Base-by-base conservation (phyloP, 2,797 vertebrate genomes). In the Nannoperca australis region DNA sequence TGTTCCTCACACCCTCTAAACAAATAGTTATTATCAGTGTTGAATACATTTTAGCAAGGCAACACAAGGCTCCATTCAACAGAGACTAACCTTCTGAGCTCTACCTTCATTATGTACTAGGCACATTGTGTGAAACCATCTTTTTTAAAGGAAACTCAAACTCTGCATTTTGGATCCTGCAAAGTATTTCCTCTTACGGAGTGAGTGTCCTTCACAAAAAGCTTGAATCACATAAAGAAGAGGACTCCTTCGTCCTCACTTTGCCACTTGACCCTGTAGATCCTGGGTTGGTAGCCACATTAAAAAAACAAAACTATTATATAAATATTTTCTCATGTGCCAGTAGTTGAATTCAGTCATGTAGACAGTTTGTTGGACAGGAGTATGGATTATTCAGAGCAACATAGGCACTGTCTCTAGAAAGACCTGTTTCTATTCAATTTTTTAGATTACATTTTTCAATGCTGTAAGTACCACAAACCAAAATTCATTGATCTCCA, bases 171-270 rank as follows among this genome's bases (percentile, higher is more conserved):
- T 4, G 17, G 24, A 54, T 60, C 38, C 36, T 49, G 36, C 34
- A 69, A 60, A 49, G 45, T 3, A 40, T 65, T 75, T 61, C 14
- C 38, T 20, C 50, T 56, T 30, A 51, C 59, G 42, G 12, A 58
- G 5, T 20, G 40, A 73, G 18, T 22, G n/a, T 40, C 55, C 61
- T 80, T 73, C 59, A 64, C 60, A 73, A 53, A 73, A 12, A 13
- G 20, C 36, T 44, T 68, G 38, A 54, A 61, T 13, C 53, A 44
- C 44, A 78, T 36, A 17, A 45, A 76, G 24, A 73, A 68, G n/a
- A 60, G 15, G 17, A 77, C 51, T 59, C 55, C 30, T 68, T 64
- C 13, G 58, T 47, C 40, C 36, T 22, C 11, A 40, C 22, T 17
- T 20, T 32, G 27, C 53, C 44, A 38, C 44, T 61, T 72, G 36